A percentile compares a stretch with the other conserved stretches of the same genome.
Evolutionary conservation across 2,888 invertebrate species (phyloP).

Genomic region (Lasioglossum morio): DNA sequence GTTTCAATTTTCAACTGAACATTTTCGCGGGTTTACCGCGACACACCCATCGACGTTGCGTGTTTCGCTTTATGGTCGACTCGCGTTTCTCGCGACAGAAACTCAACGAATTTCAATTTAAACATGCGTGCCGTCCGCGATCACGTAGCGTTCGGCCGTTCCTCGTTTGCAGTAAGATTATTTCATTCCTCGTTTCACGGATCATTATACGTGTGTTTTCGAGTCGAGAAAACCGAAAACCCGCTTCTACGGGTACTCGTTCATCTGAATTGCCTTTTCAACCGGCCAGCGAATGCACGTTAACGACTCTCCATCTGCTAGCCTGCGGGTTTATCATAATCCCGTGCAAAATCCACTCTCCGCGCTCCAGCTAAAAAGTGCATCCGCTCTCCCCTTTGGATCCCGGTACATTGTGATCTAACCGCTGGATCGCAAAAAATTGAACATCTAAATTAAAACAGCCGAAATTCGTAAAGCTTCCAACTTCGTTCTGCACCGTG

Average conservation of each 20-base stretch:
- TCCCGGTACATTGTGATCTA: not conserved
- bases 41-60: constrained; percentile 37
- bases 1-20: constrained; percentile 51
- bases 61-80: constrained; percentile 54
- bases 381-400: not conserved
- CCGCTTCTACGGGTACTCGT: not conserved
- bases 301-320: not conserved
- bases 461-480: not conserved
- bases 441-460: not conserved
- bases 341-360: not conserved
- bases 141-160: constrained; percentile 16
- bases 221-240: constrained; percentile 28
- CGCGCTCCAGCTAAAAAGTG: not conserved
- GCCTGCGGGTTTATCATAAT: not conserved
- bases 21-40: constrained; percentile 41
- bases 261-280: constrained; percentile 26
- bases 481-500: not conserved
- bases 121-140: constrained; percentile 27
- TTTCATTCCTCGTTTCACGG: constrained; percentile 47
- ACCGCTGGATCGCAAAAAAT: not conserved
- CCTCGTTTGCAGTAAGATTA: constrained; percentile 57
- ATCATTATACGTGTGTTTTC: constrained; percentile 52
- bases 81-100: constrained; percentile 31
- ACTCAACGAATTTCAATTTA: constrained; percentile 59
- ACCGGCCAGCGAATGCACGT: no score